Evolutionary conservation across 2,113 vertebrate genomes (phyloP).

Genomic region (Saguinus imperator): DNA sequence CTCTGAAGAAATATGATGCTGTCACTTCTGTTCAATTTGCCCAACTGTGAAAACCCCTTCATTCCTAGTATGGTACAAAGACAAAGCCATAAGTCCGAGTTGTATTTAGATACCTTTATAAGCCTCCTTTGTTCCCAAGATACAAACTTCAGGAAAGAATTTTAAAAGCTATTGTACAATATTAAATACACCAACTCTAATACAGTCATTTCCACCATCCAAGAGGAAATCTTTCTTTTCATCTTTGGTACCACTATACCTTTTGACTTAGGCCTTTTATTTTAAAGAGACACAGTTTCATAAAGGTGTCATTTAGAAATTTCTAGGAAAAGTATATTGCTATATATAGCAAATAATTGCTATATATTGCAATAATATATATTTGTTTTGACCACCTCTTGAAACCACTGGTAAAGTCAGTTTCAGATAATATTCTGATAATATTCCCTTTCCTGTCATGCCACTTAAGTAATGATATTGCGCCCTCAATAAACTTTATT

Average conservation of each 20-base stretch:
- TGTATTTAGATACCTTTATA: not conserved
- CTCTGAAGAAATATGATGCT: not conserved
- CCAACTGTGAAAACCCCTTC: conserved; percentile 41
- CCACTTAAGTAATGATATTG: not conserved
- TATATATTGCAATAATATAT: too few relatives aligned
- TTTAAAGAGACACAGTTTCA: not conserved
- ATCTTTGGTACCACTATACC: not conserved
- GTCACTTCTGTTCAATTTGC: not conserved
- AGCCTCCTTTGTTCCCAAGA: not conserved
- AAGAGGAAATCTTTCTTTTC: not conserved
- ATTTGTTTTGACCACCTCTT: not conserved
- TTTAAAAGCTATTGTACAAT: not conserved
- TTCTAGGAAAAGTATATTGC: not conserved
- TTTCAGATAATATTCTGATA: not conserved
- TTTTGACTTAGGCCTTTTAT: not conserved
- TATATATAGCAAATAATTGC: too few relatives aligned
- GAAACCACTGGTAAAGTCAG: not conserved
- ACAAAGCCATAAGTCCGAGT: not conserved
- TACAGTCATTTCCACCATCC: not conserved
- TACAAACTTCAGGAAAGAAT: conserved; percentile 8
- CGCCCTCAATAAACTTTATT: not conserved
- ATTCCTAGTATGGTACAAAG: not conserved
- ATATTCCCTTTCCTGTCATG: not conserved
- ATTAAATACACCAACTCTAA: not conserved
- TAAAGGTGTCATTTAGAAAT: conserved; percentile 20